Conservation (phyloP, 2,113 vertebrate species). For the Origma solitaria region DNA sequence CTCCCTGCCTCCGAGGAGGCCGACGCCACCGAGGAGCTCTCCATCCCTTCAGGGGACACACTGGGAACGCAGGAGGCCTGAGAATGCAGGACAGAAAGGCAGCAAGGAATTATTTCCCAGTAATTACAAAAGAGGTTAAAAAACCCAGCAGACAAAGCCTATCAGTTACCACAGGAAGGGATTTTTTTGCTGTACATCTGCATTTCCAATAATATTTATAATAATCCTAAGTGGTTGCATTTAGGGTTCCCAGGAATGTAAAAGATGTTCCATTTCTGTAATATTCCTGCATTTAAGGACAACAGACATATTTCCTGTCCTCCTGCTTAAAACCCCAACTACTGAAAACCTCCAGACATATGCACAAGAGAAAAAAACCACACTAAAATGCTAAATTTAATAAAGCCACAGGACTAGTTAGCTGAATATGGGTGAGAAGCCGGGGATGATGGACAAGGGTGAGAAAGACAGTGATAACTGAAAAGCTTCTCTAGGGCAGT, state of each 20-base stretch:
- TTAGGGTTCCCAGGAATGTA: background rate
- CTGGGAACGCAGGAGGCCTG: background rate
- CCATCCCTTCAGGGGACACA: conserved; percentile 77
- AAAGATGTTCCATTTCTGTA: background rate
- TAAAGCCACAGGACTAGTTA: background rate
- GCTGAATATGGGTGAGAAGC: background rate
- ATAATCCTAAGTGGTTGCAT: background rate
- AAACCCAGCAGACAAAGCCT: background rate
- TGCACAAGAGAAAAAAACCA: background rate
- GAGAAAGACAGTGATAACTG: background rate
- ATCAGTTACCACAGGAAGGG: accelerated
- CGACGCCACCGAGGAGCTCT: conserved; percentile 92
- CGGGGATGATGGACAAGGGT: background rate
- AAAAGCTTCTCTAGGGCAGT: background rate
- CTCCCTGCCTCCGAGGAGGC: conserved; percentile 95
- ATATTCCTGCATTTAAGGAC: background rate
- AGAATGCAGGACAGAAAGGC: accelerated
- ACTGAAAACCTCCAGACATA: background rate
- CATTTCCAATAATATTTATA: background rate
- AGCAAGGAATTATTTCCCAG: background rate
- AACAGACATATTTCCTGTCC: background rate
- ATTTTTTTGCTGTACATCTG: background rate
- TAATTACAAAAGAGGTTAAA: background rate
- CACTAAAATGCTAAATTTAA: background rate
- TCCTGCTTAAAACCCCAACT: background rate